These are phyloP conservation scores for Ectemnius continuus DNA, from an alignment of 2,888 invertebrate genomes.

Conservation along the genomic window DNA sequence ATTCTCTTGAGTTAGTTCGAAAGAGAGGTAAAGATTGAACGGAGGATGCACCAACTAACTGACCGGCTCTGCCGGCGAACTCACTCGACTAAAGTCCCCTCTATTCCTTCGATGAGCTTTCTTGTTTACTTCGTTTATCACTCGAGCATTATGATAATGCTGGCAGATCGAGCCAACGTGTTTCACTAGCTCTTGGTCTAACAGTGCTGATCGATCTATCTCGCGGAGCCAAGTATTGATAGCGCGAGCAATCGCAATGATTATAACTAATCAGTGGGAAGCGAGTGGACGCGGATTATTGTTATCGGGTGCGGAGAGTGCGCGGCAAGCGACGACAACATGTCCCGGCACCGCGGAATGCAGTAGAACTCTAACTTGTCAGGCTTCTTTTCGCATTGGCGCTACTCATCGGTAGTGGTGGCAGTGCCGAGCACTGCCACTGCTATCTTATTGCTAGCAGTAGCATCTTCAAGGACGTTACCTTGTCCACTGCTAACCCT, in stretches of 20 bases:
- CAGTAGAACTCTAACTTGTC: background rate
- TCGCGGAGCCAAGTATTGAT: too few relatives aligned
- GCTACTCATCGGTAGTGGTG: background rate
- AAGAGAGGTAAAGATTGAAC: too few relatives aligned
- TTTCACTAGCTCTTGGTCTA: too few relatives aligned
- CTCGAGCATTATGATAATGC: too few relatives aligned
- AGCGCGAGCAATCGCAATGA: too few relatives aligned
- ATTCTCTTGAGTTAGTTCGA: background rate
- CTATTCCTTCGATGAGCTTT: background rate
- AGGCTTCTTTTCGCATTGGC: background rate
- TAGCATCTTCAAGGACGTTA: conserved; percentile 1
- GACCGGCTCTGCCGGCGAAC: background rate
- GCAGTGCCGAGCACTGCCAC: background rate
- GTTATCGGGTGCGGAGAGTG: too few relatives aligned
- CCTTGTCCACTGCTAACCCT: background rate
- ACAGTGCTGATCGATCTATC: too few relatives aligned
- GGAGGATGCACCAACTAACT: background rate
- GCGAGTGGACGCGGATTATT: too few relatives aligned
- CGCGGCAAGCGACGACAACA: too few relatives aligned
- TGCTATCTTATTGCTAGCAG: background rate
- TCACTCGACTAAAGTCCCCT: background rate
- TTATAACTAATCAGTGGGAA: too few relatives aligned
- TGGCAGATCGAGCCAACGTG: too few relatives aligned
- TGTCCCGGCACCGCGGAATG: background rate
- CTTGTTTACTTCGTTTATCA: background rate